Base-by-base conservation (phyloP, 2,888 invertebrate species). In the Macaria liturata region DNA sequence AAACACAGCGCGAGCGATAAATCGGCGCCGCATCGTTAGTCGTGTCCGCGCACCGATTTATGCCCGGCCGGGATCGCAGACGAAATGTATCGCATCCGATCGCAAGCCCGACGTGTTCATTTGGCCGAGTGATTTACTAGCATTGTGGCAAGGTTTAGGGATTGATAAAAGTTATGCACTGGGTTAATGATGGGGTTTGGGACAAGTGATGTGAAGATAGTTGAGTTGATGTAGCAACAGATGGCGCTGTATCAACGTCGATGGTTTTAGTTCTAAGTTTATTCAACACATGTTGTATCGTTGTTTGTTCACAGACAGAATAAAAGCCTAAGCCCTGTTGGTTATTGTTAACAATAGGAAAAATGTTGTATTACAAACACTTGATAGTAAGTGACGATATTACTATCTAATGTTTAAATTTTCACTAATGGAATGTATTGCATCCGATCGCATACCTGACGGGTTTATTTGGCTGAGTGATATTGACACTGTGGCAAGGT, bases 61-160 rank as follows among this genome's bases (percentile, higher is more conserved):
- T 82, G 80, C 76, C 70, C 72, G 70, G 70, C 75, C 71, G 73
- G 71, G 75, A 71, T 74, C 76, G 59, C 68, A 55, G 72, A 70
- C 63, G 79, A 82, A 83, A 86, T 85, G 83, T 83, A 86, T 87
- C 71, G 81, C 73, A 76, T 83, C 84, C 82, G 81, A 81, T 81
- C 76, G 72, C 69, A 73, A 72, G 72, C 73, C 71, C 67, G 84
- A 85, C 84, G 75, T 83, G 83, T 83, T 83, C 86, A 84, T 84
- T 85, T 83, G 80, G 72, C 71, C 72, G 57, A 54, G 72, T 79
- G 80, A 82, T 81, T 83, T 83, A 83, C 66, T 69, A 66, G 68
- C 70, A 67, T 40, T 55, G 54, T 45, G 51, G 45, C 34, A 43
- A 32, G 54, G 59, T 59, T 52, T 55, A 50, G 54, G 8, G n/a